Evolutionary conservation across 2,797 vertebrate genomes (phyloP).

Genomic region (Oophaga sylvatica): DNA sequence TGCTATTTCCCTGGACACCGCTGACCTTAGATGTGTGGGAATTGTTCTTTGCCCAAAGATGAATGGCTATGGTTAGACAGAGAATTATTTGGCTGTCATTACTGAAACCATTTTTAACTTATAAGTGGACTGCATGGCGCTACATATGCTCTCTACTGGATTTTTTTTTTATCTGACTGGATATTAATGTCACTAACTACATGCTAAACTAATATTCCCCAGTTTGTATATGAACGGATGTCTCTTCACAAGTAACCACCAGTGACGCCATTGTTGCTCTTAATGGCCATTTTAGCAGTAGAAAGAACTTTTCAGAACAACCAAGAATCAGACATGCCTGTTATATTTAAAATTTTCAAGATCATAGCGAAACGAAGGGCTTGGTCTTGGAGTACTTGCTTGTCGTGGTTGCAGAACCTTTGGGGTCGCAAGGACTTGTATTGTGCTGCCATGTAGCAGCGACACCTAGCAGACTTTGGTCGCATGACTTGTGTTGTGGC

Average conservation of each 20-base stretch:
- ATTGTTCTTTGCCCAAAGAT: constrained; percentile 25
- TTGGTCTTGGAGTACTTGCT: too few relatives aligned
- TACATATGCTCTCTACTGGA: too few relatives aligned
- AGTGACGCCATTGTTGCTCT: background rate
- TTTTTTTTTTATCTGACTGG: background rate
- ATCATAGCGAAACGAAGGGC: too few relatives aligned
- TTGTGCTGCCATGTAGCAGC: too few relatives aligned
- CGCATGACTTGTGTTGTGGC: too few relatives aligned
- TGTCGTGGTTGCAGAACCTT: too few relatives aligned
- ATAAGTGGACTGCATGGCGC: background rate
- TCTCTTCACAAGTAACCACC: background rate
- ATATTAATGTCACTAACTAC: background rate
- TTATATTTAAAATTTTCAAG: background rate
- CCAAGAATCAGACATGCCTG: background rate
- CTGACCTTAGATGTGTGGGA: constrained; percentile 45
- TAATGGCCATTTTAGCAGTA: too few relatives aligned
- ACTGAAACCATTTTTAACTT: background rate
- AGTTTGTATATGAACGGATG: too few relatives aligned
- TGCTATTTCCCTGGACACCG: constrained; percentile 43
- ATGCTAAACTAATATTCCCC: background rate
- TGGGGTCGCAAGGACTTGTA: too few relatives aligned
- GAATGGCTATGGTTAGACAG: constrained; percentile 12
- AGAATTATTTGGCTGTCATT: background rate
- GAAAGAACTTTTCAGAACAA: background rate
- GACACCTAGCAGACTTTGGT: too few relatives aligned